Base-by-base conservation (phyloP, 1,140 invertebrate genomes). In the Dendroctonus valens region DNA sequence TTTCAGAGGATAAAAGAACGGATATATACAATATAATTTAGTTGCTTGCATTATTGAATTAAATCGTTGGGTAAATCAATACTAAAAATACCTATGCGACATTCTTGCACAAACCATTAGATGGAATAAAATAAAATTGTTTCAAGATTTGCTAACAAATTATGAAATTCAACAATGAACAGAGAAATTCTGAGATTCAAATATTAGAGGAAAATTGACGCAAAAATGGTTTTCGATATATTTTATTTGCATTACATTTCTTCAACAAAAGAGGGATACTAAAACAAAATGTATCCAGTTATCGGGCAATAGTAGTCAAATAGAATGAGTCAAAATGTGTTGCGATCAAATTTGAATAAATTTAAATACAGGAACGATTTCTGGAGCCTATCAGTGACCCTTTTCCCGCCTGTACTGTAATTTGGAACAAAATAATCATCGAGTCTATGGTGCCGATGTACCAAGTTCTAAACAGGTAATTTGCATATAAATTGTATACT, bases 271-370 rank as follows among this genome's bases (percentile, higher is more conserved):
- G n/a, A 12, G 8, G n/a, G 8, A 46, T 46, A 46, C 8, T 46
- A 46, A 12, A 46, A 12, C 8, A 12, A 12, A 46, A 12, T 8
- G 42, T 46, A 9, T 46, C 42, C n/a, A 46, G 8, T 46, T 46
- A 46, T 8, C 42, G 42, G 8, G n/a, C n/a, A 46, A 9, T 8
- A 46, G n/a, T 46, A 12, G 42, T 12, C 42, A 12, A 46, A 46
- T 12, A 9, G 8, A 46, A 46, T 4, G n/a, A 12, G 8, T 26
- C 26, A 50, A 50, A 12, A 12, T 37, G 58, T 38, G 15, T 37
- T 59, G 46, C 40, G 58, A 49, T 59, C 14, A 59, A 49, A 59
- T 59, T 59, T 59, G 58, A 59, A 59, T 59, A 59, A 59, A 59
- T 59, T 59, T 59, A 59, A 59, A 59, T 59, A 59, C 15, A 48